Evolutionary conservation across 2,797 vertebrate species (phyloP).

Genomic region (Scolopax rusticola): DNA sequence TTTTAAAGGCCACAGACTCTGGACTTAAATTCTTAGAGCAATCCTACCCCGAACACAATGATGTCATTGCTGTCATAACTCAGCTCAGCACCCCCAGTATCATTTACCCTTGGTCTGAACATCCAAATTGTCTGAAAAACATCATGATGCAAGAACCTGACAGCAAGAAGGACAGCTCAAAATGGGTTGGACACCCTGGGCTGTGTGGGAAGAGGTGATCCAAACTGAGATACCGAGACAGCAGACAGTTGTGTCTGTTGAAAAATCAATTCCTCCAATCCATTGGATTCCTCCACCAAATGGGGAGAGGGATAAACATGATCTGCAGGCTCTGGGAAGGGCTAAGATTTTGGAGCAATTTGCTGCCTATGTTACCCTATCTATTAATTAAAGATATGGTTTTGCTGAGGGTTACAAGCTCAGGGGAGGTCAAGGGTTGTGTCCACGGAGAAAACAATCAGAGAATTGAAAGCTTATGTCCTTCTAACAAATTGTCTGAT

Average conservation of each 20-base stretch:
- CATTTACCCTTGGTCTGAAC: slow-evolving; percentile 10
- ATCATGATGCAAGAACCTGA: background rate
- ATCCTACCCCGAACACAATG: background rate
- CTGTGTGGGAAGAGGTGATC: background rate
- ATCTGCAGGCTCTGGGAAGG: background rate
- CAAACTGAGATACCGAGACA: background rate
- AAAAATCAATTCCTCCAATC: slow-evolving; percentile 2
- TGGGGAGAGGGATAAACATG: background rate
- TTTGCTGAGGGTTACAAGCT: background rate
- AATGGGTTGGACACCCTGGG: background rate
- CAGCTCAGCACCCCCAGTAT: background rate
- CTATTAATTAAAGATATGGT: background rate
- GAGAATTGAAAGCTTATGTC: background rate
- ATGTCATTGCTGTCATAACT: slow-evolving; percentile 18
- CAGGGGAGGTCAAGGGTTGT: background rate
- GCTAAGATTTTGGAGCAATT: background rate
- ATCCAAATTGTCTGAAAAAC: background rate
- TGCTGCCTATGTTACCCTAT: background rate
- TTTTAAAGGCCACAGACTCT: slow-evolving; percentile 7
- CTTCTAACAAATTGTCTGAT: background rate
- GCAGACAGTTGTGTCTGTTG: background rate
- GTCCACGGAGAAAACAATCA: background rate
- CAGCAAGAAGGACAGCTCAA: background rate
- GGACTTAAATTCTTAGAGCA: slow-evolving; percentile 15
- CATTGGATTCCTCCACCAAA: background rate